phyloP scores from a whole-genome alignment of 1,140 invertebrate species.

The Littorina saxatilis region DNA sequence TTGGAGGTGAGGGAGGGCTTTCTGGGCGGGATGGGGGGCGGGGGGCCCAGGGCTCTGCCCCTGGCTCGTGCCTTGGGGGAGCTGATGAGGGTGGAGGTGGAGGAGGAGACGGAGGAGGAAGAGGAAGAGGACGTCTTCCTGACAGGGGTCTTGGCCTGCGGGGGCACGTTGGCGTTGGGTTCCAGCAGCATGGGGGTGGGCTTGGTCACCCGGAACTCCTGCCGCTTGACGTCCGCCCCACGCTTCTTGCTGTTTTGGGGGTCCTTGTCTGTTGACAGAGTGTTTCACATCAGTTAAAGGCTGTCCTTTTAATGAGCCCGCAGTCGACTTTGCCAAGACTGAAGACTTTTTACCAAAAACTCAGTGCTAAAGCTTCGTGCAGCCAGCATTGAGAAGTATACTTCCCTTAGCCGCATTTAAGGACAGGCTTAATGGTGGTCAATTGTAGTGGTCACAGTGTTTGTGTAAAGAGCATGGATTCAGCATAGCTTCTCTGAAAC shows the following conservation, averaged over 20 bases:
- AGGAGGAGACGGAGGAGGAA: constrained; percentile 9
- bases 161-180: background rate
- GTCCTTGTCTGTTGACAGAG: constrained; percentile 20
- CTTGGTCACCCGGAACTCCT: constrained; percentile 60
- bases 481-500: too few relatives aligned
- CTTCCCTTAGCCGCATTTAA: too few relatives aligned
- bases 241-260: background rate
- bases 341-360: too few relatives aligned
- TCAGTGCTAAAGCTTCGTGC: too few relatives aligned
- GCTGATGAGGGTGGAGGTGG: constrained; percentile 20
- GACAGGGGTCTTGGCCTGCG: background rate
- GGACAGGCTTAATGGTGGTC: too few relatives aligned
- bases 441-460: too few relatives aligned
- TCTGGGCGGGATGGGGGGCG: background rate
- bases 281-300: too few relatives aligned
- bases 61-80: background rate
- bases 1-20: background rate
- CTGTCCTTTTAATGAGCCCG: too few relatives aligned
- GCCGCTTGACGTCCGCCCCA: constrained; percentile 37
- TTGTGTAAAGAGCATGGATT: too few relatives aligned
- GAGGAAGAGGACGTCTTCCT: background rate
- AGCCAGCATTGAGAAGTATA: too few relatives aligned
- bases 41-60: background rate
- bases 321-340: too few relatives aligned
- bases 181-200: constrained; percentile 57